These are phyloP conservation scores for Parotocinclus haroldoi DNA, from an alignment of 2,797 vertebrate genomes.

Conservation along the genomic window DNA sequence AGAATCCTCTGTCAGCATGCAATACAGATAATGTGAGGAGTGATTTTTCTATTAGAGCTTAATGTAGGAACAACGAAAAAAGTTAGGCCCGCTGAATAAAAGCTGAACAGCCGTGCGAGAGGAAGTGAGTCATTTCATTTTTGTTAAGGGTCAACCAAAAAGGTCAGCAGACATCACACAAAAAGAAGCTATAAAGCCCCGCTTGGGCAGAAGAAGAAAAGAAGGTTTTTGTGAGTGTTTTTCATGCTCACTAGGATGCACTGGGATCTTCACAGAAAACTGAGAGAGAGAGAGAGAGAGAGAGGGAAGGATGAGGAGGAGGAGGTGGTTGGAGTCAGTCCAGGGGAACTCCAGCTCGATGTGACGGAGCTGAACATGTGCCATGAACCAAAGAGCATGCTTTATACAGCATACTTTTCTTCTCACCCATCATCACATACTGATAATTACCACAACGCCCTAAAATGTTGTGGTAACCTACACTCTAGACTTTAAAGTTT, in stretches of 20 bases:
- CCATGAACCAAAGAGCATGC: conserved; percentile 33
- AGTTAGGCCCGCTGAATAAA: conserved; percentile 11
- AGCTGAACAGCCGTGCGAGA: conserved; percentile 4
- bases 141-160: conserved; percentile 28
- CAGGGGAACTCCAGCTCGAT: conserved; percentile 78
- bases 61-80: neutral
- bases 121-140: conserved; percentile 24
- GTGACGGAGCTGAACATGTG: conserved; percentile 68
- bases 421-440: neutral
- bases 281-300: conserved; percentile 61
- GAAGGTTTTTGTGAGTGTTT: conserved; percentile 26
- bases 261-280: conserved; percentile 47
- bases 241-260: conserved; percentile 51
- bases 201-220: conserved; percentile 15
- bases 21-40: conserved; percentile 8
- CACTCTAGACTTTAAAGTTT: too few species aligned
- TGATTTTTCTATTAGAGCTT: conserved; percentile 2
- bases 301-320: conserved; percentile 56
- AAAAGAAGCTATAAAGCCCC: conserved; percentile 27
- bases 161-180: conserved; percentile 31
- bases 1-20: conserved; percentile 18
- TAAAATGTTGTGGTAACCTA: too few species aligned
- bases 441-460: too few species aligned
- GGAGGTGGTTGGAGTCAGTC: conserved; percentile 67
- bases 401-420: conserved; percentile 15